These are phyloP conservation scores for Cossypha caffra DNA, from an alignment of 2,797 vertebrate species.

Conservation along the genomic window DNA sequence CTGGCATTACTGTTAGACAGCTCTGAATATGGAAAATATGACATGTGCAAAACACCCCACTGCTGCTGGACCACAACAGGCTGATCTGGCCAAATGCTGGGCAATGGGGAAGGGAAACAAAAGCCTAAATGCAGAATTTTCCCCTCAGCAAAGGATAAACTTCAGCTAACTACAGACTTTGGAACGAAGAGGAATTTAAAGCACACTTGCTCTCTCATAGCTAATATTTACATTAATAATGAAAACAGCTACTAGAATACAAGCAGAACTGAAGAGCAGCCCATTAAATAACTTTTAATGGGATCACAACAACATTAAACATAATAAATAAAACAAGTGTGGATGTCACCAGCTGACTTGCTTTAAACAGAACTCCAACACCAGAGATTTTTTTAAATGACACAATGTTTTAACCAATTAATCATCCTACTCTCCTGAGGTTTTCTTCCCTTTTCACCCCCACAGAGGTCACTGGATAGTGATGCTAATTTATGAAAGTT, in stretches of 20 bases:
- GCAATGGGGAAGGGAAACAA: not conserved
- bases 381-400: not conserved
- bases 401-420: not conserved
- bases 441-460: not conserved
- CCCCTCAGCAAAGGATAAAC: not conserved
- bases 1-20: not conserved
- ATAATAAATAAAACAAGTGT: not conserved
- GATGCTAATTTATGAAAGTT: constrained; percentile 41
- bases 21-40: not conserved
- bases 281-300: not conserved
- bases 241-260: not conserved
- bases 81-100: not conserved
- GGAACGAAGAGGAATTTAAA: not conserved
- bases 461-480: not conserved
- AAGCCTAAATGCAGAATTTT: not conserved
- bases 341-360: not conserved
- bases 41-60: not conserved
- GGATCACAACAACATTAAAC: not conserved
- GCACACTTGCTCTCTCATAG: not conserved
- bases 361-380: not conserved
- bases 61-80: not conserved
- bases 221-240: not conserved
- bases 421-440: not conserved
- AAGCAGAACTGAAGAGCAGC: not conserved
- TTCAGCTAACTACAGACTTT: not conserved